Evolutionary conservation across 64 coral and sea anemone species (phyloP), one percentile per base, ranked within the genome.

Genomic region (Cladopsammia gracilis): DNA sequence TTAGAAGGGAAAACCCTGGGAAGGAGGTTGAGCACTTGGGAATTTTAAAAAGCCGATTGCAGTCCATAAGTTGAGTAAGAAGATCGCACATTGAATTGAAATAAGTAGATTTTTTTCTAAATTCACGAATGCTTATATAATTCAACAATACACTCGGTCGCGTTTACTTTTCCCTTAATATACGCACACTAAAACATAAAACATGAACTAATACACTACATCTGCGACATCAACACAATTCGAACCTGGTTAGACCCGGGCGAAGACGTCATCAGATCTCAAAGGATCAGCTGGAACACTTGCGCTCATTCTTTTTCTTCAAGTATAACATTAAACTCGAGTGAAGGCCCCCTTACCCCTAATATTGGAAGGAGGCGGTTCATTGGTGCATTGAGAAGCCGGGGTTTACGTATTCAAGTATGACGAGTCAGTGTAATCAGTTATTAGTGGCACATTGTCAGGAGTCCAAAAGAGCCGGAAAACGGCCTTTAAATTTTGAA

Each of bases 281-380:
- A 20, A 73, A 75, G 54, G 86, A 88, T 12, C 86, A 89, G 59
- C 48, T 76, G 22, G 58, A 89, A 58, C 20, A 89, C 69, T 62
- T 86, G 69, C 70, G 95, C 25, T 88, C 90, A 13, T 85, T 96
- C 34, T 20, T 89, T 64, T 72, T 64, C 20, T 64, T 5, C 14
- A 18, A 19, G 61, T 19, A 64, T 18, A 64, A 64, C 14, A 64
- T 64, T 3, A 18, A 10, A 62, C 11, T 3, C 60, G 20, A 13
- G 16, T 16, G 11, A 64, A 15, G 14, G 61, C 20, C 20, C 1
- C 61, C 4, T 34, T 34, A 34, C 34, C 34, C 2, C 34, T 34
- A 34, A 34, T 34, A 34, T 34, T 34, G 34, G 34, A 34, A 34
- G 34, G 34, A 34, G 34, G 34, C 34, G 34, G 34, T 34, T 34